Evolutionary conservation across 2,888 invertebrate species (phyloP).

Genomic region (Pandemis corylana): DNA sequence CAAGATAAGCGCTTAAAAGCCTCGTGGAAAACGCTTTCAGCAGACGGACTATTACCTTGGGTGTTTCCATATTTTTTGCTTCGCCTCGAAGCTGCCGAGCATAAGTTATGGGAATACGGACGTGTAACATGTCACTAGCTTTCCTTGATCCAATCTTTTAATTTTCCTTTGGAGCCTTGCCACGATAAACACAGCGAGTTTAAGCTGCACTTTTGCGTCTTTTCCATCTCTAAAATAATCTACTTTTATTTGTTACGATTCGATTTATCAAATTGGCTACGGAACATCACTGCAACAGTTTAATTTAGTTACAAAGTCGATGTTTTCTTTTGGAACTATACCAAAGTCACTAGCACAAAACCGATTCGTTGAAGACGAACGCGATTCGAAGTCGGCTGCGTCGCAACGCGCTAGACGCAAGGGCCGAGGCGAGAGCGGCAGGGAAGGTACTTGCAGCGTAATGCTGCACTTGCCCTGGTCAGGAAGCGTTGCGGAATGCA

Average conservation of each 20-base stretch:
- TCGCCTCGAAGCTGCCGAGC: slow-evolving; percentile 56
- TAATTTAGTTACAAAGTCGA: not conserved
- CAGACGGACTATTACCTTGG: slow-evolving; percentile 70
- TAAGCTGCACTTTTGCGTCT: not conserved
- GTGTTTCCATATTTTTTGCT: slow-evolving; percentile 74
- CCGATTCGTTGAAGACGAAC: slow-evolving; percentile 18
- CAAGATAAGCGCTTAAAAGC: slow-evolving; percentile 85
- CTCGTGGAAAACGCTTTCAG: slow-evolving; percentile 80
- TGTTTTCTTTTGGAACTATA: not conserved
- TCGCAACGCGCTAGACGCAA: slow-evolving; percentile 53
- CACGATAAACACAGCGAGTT: not conserved
- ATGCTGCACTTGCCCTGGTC: slow-evolving; percentile 83
- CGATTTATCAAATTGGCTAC: not conserved
- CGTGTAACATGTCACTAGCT: slow-evolving; percentile 53
- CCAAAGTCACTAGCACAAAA: not conserved
- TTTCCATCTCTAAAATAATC: not conserved
- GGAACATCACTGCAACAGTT: not conserved
- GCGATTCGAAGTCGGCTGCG: slow-evolving; percentile 30
- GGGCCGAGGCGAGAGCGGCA: slow-evolving; percentile 52
- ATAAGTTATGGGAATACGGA: slow-evolving; percentile 60
- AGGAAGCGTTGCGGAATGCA: slow-evolving; percentile 85
- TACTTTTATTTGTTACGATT: not conserved
- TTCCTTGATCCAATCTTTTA: slow-evolving; percentile 56
- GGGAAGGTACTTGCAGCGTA: slow-evolving; percentile 76
- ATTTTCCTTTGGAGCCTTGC: slow-evolving; percentile 41